A percentile compares a stretch with the other conserved stretches of the same genome.
phyloP scores from a whole-genome alignment of 2,797 vertebrate genomes.

The Botia almorhae region DNA sequence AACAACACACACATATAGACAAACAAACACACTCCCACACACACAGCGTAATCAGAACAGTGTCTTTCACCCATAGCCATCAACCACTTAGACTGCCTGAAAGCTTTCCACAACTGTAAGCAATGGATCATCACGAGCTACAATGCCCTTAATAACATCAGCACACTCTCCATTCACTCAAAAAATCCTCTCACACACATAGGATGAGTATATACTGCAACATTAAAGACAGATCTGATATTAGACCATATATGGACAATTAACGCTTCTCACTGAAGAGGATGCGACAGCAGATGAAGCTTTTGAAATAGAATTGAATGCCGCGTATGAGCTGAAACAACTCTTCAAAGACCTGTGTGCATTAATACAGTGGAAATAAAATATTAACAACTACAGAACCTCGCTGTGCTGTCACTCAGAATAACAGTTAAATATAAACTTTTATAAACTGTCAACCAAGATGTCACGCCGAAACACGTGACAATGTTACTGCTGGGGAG shows the following conservation, averaged over 20 bases:
- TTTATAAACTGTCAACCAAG: constrained; percentile 22
- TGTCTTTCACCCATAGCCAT: constrained; percentile 39
- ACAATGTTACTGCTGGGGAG: constrained; percentile 30
- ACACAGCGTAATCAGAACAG: constrained; percentile 47
- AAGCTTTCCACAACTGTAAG: constrained; percentile 38
- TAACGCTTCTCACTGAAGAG: background rate
- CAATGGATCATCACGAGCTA: constrained; percentile 14
- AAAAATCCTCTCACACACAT: background rate
- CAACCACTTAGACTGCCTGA: constrained; percentile 43
- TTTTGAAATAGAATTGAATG: constrained; percentile 17
- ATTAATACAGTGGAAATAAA: constrained; percentile 23
- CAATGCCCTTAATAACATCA: background rate
- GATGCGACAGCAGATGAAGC: background rate
- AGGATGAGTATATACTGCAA: background rate
- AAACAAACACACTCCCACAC: constrained; percentile 46
- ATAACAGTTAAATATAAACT: constrained; percentile 43
- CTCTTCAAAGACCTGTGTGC: constrained; percentile 17
- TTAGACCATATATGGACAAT: background rate
- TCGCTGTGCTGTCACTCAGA: constrained; percentile 16
- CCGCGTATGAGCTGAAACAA: background rate
- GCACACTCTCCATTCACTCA: background rate
- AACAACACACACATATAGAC: constrained; percentile 4
- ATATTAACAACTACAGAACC: constrained; percentile 34
- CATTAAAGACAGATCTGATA: background rate
- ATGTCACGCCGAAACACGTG: constrained; percentile 1